Evolutionary conservation across 2,888 invertebrate species (phyloP), one percentile per base, ranked within the genome.

Genomic region (Microplitis deprimator): DNA sequence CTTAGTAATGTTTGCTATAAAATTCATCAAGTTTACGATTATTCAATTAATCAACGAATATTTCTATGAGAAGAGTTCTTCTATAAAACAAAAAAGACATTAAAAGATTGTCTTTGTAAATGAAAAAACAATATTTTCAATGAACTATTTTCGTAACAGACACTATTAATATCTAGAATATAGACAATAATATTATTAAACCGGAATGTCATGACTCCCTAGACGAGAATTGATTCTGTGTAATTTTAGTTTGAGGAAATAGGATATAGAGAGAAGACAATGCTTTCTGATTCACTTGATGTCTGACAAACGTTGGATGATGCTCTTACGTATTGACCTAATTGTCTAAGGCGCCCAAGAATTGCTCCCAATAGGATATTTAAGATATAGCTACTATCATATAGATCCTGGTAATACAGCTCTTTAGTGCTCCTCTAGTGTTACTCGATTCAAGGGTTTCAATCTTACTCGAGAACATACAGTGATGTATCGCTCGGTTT

Each of bases 401-500:
- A 16, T 10, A 59, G 4, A n/a, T 2, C 29, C 68, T 5, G 20
- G 29, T 59, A 29, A 29, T 60, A 60, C 7, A 20, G 59, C 67
- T 67, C 41, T 67, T 38, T 13, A 16, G 16, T 50, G 20, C n/a
- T 38, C n/a, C 29, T 16, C 29, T 29, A 29, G 29, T 50, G 39
- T 41, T 50, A 41, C 72, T 64, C 16, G 62, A 64, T 72, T 72
- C 72, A 41, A 50, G 68, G 38, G 68, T 29, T 68, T 69, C 65
- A 73, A 73, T 77, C 68, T 67, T 67, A 38, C n/a, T 65, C 39
- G 29, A 71, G 40, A 71, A 29, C 17, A 39, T 61, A 67, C 41
- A 39, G 71, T 72, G 68, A 72, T 76, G 76, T 76, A 76, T 76
- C 67, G 68, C 61, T 68, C 6, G 72, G 69, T 72, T 76, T 76